Conservation (phyloP, 2,888 invertebrate genomes). For the Morpho deidamia region DNA sequence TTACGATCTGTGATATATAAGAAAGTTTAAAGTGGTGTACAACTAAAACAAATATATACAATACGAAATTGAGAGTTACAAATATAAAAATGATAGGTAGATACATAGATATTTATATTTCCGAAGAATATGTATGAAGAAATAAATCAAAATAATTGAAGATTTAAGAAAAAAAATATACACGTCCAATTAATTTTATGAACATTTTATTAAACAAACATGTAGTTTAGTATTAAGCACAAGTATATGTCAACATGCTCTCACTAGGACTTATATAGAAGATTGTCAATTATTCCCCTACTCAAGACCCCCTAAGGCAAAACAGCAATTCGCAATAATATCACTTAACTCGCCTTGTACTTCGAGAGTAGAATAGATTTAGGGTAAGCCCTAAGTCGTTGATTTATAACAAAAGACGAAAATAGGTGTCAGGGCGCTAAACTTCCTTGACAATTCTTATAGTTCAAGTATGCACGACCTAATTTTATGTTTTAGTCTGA, state of each 20-base stretch:
- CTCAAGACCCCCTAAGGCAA: conserved; percentile 9
- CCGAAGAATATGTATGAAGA: not conserved
- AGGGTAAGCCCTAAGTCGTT: not conserved
- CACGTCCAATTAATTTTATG: no score
- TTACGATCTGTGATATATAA: no score
- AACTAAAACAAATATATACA: no score
- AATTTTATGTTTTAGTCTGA: not conserved
- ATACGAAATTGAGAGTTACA: no score
- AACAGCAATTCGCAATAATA: conserved; percentile 19
- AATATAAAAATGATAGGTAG: no score
- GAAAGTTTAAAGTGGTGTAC: no score
- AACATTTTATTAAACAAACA: no score
- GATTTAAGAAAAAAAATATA: no score
- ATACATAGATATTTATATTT: not conserved
- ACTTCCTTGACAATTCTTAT: not conserved
- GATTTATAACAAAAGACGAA: conserved; percentile 1
- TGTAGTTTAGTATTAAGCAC: no score
- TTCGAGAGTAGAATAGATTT: conserved; percentile 6
- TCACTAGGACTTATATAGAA: no score
- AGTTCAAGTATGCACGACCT: not conserved
- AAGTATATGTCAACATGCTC: no score
- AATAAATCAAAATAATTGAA: no score
- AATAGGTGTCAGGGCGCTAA: not conserved
- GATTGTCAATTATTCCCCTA: not conserved
- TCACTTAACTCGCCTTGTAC: conserved; percentile 21